Percentiles rank a stretch among this genome's conserved stretches.
Evolutionary conservation across 2,113 vertebrate species (phyloP).

Genomic region (Accipiter cooperii): DNA sequence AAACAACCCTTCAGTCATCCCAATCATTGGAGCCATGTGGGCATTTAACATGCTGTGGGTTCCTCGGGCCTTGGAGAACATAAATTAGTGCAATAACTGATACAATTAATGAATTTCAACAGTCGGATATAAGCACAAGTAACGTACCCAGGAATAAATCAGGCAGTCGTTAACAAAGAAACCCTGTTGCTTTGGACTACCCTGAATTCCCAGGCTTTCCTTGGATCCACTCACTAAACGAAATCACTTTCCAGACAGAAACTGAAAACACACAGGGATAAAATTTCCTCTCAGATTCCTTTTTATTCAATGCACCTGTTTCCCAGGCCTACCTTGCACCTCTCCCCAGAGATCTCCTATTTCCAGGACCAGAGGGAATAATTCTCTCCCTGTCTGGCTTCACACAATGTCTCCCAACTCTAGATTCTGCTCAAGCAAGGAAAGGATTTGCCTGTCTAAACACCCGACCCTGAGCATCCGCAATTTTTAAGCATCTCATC

Average conservation of each 20-base stretch:
- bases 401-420: background rate
- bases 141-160: conserved; percentile 25
- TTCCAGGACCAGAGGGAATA: background rate
- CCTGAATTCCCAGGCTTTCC: background rate
- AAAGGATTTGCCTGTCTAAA: background rate
- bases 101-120: conserved; percentile 50
- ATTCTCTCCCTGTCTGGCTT: background rate
- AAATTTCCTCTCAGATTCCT: background rate
- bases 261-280: background rate
- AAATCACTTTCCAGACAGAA: background rate
- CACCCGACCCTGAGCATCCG: background rate
- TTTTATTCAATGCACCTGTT: background rate
- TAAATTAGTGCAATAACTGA: conserved; percentile 37
- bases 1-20: conserved; percentile 53
- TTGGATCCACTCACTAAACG: background rate
- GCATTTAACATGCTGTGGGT: conserved; percentile 46
- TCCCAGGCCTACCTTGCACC: background rate
- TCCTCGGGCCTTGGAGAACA: background rate
- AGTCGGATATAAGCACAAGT: background rate
- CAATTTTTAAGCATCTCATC: background rate
- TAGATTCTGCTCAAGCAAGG: background rate
- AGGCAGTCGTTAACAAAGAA: background rate
- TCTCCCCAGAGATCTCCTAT: background rate
- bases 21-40: conserved; percentile 28
- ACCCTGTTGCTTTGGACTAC: background rate